These are phyloP conservation scores for Microchirus variegatus DNA, from an alignment of 2,797 vertebrate species.

Conservation along the genomic window DNA sequence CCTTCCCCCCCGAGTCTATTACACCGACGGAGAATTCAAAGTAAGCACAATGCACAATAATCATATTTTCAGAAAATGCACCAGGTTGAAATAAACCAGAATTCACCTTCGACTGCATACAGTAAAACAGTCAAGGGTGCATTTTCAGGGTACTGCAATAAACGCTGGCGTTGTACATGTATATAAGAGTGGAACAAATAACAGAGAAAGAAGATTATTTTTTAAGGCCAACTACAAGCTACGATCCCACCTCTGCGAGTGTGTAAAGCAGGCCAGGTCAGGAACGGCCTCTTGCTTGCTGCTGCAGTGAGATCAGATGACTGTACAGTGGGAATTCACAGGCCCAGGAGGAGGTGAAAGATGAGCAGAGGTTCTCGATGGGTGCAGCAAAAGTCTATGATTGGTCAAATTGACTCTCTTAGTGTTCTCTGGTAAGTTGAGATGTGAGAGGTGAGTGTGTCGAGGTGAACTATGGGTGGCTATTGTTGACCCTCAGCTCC, in stretches of 20 bases:
- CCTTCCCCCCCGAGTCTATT: not conserved
- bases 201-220: constrained; percentile 8
- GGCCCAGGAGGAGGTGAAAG: constrained; percentile 64
- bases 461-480: constrained; percentile 20
- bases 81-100: not conserved
- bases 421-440: constrained; percentile 49
- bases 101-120: not conserved
- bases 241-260: constrained; percentile 31
- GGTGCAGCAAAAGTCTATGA: constrained; percentile 56
- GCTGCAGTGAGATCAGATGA: constrained; percentile 67
- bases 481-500: constrained; percentile 22
- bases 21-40: not conserved
- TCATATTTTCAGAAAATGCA: not conserved
- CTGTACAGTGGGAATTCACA: constrained; percentile 67
- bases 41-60: not conserved
- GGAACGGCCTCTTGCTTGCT: constrained; percentile 37
- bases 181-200: constrained; percentile 36
- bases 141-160: not conserved
- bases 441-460: constrained; percentile 46
- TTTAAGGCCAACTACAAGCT: constrained; percentile 25
- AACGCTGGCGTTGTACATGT: not conserved
- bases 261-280: constrained; percentile 42
- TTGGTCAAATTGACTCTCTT: constrained; percentile 60
- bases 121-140: constrained; percentile 7
- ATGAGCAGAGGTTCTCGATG: constrained; percentile 61